Evolutionary conservation across 2,113 vertebrate species (phyloP).

Genomic region (Paralichthys olivaceus): DNA sequence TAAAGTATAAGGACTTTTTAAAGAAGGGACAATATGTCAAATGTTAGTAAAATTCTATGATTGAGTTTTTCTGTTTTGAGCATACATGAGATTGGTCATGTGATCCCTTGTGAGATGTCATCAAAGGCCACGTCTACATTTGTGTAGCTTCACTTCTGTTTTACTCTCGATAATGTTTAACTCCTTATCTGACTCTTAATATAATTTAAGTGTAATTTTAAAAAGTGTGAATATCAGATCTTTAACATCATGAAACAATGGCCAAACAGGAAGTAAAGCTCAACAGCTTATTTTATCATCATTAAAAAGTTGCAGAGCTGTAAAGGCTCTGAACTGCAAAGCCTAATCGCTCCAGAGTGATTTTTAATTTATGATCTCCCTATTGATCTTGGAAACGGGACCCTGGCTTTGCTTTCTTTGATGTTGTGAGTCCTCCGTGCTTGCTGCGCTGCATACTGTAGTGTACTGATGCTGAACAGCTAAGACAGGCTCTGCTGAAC

Average conservation of each 20-base stretch:
- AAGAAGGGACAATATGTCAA: too few relatives aligned
- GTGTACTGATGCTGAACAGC: slow-evolving; percentile 44
- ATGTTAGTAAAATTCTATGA: too few relatives aligned
- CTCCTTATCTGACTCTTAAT: too few relatives aligned
- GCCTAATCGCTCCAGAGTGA: slow-evolving; percentile 47
- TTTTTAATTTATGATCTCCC: slow-evolving; percentile 74
- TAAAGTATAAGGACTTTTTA: too few relatives aligned
- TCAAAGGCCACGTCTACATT: too few relatives aligned
- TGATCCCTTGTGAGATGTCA: too few relatives aligned
- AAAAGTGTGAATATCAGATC: neutral
- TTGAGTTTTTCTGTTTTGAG: too few relatives aligned
- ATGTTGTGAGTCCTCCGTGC: slow-evolving; percentile 44
- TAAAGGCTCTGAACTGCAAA: slow-evolving; percentile 29
- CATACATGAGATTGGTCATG: too few relatives aligned
- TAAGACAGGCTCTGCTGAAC: slow-evolving; percentile 57
- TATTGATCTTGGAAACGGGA: slow-evolving; percentile 67
- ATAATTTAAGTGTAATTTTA: neutral
- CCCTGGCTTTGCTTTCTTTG: slow-evolving; percentile 59
- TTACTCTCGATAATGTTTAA: too few relatives aligned
- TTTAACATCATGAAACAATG: neutral
- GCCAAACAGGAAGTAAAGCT: neutral
- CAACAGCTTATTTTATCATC: neutral
- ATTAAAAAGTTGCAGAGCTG: slow-evolving; percentile 14
- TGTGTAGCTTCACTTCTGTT: too few relatives aligned
- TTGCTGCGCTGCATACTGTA: slow-evolving; percentile 50